Conservation (phyloP, 2,113 vertebrate genomes). For the Chloebia gouldiae region DNA sequence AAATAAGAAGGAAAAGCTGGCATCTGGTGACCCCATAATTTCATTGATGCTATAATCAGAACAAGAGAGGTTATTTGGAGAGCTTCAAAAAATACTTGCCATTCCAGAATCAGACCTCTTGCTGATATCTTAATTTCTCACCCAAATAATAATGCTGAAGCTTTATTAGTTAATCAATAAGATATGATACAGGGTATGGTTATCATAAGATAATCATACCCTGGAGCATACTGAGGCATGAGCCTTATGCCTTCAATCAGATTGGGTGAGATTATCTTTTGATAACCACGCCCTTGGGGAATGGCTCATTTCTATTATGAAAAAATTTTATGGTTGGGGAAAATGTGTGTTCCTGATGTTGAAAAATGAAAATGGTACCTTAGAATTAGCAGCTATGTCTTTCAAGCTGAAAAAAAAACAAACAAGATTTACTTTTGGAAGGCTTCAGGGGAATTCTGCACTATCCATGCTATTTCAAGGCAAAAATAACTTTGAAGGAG, state of each 20-base stretch:
- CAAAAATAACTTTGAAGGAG: conserved; percentile 3
- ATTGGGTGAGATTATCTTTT: conserved; percentile 70
- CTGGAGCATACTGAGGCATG: conserved; percentile 66
- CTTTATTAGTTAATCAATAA: conserved; percentile 78
- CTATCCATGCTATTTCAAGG: not conserved
- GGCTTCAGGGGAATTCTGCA: not conserved
- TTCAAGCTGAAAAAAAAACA: conserved; percentile 21
- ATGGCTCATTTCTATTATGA: conserved; percentile 68
- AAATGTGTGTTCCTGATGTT: conserved; percentile 57
- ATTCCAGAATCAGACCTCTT: conserved; percentile 17
- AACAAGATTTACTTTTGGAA: conserved; percentile 25
- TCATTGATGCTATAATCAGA: not conserved
- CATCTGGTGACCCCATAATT: not conserved
- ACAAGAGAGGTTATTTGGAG: not conserved
- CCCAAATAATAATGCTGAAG: conserved; percentile 48
- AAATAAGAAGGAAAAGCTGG: not conserved
- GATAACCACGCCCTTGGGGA: conserved; percentile 69
- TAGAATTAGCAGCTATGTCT: conserved; percentile 62
- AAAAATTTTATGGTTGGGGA: conserved; percentile 56
- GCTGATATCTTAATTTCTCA: conserved; percentile 41
- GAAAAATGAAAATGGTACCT: conserved; percentile 58
- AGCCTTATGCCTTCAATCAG: conserved; percentile 69
- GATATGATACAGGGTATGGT: conserved; percentile 64
- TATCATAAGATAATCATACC: conserved; percentile 71
- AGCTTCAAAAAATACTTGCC: not conserved